Percentiles rank a stretch among this genome's conserved stretches.
Conservation (phyloP, 2,113 vertebrate genomes). For the Gobius niger region DNA sequence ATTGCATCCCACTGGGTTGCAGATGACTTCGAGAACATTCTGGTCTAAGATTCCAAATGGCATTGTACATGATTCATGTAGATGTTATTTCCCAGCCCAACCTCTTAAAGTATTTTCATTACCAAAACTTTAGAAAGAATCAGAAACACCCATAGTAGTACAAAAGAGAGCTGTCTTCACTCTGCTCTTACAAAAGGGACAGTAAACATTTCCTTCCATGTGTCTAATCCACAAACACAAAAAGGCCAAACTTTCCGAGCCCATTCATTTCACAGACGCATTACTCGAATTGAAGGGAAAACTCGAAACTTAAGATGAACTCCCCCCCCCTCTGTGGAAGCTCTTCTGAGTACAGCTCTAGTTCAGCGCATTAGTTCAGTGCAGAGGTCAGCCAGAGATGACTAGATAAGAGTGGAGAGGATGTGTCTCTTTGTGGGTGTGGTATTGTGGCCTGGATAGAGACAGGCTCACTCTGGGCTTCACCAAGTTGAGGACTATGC, state of each 20-base stretch:
- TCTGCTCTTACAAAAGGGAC: neutral
- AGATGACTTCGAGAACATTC: too few relatives aligned
- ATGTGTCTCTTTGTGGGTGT: constrained; percentile 41
- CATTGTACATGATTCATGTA: neutral
- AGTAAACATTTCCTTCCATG: constrained; percentile 1
- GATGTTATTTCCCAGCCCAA: neutral
- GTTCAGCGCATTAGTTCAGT: constrained; percentile 1
- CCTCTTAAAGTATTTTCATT: neutral
- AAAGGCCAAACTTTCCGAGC: neutral
- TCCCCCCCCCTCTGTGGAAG: neutral
- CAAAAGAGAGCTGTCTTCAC: neutral
- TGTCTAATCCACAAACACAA: constrained; percentile 2
- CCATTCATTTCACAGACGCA: constrained; percentile 9
- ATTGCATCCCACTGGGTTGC: too few relatives aligned
- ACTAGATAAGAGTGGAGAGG: constrained; percentile 43
- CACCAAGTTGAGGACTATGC: constrained; percentile 53
- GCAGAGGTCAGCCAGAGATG: constrained; percentile 41
- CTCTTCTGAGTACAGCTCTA: neutral
- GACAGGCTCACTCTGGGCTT: constrained; percentile 38
- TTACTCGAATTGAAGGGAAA: neutral
- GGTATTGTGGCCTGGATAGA: constrained; percentile 6
- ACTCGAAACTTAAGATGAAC: neutral
- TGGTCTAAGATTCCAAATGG: neutral
- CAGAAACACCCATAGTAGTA: neutral
- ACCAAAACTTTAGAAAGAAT: neutral